Evolutionary conservation across 2,113 vertebrate genomes (phyloP).

Genomic region (Myotis yumanensis): DNA sequence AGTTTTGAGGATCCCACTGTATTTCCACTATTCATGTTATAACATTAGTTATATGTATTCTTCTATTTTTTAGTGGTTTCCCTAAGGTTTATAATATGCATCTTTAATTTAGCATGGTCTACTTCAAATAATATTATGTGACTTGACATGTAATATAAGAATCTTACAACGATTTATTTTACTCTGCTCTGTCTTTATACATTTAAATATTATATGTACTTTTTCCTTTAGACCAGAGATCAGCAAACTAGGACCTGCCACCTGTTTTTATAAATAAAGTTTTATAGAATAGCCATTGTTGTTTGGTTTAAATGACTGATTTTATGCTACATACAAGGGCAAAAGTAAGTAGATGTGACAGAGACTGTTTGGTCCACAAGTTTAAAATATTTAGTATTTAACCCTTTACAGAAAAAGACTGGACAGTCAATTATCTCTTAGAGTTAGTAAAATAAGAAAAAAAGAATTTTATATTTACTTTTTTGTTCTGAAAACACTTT

Average conservation of each 20-base stretch:
- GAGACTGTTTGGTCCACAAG: neutral
- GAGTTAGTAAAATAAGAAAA: neutral
- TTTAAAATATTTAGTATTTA: neutral
- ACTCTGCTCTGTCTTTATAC: neutral
- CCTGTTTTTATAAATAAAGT: neutral
- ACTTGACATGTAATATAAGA: neutral
- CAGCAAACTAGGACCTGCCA: neutral
- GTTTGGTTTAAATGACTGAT: neutral
- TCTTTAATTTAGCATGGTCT: neutral
- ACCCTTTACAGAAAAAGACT: neutral
- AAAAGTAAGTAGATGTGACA: neutral
- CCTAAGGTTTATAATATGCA: neutral
- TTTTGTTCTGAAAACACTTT: neutral
- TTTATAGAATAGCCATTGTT: neutral
- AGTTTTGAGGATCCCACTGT: neutral
- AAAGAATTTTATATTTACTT: neutral
- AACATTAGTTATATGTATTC: neutral
- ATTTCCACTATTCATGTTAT: neutral
- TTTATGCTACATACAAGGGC: neutral
- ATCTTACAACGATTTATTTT: neutral
- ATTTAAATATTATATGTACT: neutral
- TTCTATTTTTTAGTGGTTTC: neutral
- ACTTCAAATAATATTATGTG: neutral
- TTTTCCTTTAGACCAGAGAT: neutral
- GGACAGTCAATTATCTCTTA: neutral